These are phyloP conservation scores for Distichodus sexfasciatus DNA, from an alignment of 2,797 vertebrate species.

Conservation along the genomic window DNA sequence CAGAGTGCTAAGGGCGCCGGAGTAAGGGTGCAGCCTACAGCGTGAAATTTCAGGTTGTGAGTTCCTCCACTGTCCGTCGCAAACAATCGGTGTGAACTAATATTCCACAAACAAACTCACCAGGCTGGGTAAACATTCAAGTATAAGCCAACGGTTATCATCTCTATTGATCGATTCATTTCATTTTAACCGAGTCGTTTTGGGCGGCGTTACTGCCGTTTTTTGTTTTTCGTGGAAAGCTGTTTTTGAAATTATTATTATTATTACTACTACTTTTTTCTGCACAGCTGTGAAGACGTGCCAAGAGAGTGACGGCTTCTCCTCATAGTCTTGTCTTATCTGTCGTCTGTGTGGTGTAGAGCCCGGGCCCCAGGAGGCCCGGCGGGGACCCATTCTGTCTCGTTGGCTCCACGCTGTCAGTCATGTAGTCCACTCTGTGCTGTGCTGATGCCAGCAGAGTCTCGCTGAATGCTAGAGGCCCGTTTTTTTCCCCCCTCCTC, in stretches of 20 bases:
- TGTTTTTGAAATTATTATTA: background rate
- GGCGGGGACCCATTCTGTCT: conserved; percentile 73
- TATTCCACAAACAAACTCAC: conserved; percentile 79
- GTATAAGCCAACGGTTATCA: conserved; percentile 72
- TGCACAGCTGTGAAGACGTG: conserved; percentile 76
- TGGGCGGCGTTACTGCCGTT: conserved; percentile 29
- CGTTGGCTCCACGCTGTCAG: conserved; percentile 75
- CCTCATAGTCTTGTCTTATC: conserved; percentile 71
- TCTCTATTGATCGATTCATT: conserved; percentile 1
- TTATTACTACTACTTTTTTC: conserved; percentile 56
- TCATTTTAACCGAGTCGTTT: conserved; percentile 29
- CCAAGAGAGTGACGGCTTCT: conserved; percentile 64
- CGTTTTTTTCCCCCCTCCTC: no score
- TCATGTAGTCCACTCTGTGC: conserved; percentile 57
- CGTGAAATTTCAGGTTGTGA: conserved; percentile 99
- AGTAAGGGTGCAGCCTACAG: conserved; percentile 98
- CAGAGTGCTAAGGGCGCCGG: conserved; percentile 99
- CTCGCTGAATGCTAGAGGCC: conserved; percentile 37
- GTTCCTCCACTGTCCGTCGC: conserved; percentile 84
- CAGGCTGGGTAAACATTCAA: conserved; percentile 98
- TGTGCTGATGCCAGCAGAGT: conserved; percentile 54
- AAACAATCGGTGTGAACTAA: conserved; percentile 86
- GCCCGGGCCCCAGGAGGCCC: conserved; percentile 43
- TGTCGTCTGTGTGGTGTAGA: conserved; percentile 80
- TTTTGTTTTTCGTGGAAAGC: no score